Conservation (phyloP, 2,888 invertebrate species). For the Pegoplata infirma region DNA sequence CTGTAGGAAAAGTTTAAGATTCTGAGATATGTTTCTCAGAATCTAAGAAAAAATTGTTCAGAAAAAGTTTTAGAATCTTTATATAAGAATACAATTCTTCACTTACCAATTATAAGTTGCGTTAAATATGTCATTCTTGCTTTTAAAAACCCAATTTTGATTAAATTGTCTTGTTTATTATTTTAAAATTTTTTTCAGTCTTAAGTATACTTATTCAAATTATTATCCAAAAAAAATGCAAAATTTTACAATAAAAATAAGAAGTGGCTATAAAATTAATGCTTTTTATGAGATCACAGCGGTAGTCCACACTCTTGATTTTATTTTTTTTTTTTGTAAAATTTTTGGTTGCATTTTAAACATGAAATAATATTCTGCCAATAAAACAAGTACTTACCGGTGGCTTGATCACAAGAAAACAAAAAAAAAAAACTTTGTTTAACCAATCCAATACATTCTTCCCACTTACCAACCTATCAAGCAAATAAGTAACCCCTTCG, state of each 20-base stretch:
- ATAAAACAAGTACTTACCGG: conserved; percentile 56
- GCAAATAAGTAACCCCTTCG: conserved; percentile 10
- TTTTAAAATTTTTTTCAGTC: conserved; percentile 24
- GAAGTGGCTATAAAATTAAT: conserved; percentile 62
- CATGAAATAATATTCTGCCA: conserved; percentile 52
- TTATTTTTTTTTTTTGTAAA: conserved; percentile 9
- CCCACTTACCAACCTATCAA: not conserved
- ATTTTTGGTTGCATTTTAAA: conserved; percentile 36
- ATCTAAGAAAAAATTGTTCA: too few species aligned
- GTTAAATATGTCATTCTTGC: too few species aligned
- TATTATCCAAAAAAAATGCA: conserved; percentile 4
- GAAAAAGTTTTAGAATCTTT: too few species aligned
- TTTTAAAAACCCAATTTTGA: too few species aligned
- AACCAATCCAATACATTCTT: conserved; percentile 33
- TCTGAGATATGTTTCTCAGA: too few species aligned
- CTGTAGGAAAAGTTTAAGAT: too few species aligned
- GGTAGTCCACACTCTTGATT: conserved; percentile 64
- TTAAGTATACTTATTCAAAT: not conserved
- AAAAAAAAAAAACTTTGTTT: conserved; percentile 27
- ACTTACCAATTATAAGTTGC: too few species aligned
- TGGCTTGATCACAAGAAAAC: conserved; percentile 39
- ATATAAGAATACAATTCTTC: too few species aligned
- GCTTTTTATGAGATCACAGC: conserved; percentile 64
- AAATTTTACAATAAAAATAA: conserved; percentile 24
- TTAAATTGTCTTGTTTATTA: conserved; percentile 45